phyloP scores from a whole-genome alignment of 2,113 vertebrate genomes.

The Rhea americana region DNA sequence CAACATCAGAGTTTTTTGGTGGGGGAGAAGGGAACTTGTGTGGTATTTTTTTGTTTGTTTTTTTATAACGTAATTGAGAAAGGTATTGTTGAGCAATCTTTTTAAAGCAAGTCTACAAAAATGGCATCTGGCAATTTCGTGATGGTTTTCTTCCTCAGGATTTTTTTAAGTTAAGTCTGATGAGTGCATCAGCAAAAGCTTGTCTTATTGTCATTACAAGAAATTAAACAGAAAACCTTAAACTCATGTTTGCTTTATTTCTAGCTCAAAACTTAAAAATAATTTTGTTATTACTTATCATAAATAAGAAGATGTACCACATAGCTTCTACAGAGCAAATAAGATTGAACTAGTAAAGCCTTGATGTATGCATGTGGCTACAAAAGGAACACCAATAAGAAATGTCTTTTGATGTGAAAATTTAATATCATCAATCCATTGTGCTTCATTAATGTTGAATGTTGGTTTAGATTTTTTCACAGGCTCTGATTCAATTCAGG shows the following conservation, averaged over 20 bases:
- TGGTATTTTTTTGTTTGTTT: neutral
- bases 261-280: neutral
- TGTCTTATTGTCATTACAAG: neutral
- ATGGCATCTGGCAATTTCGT: neutral
- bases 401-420: neutral
- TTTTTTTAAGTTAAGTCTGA: neutral
- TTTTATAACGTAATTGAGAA: neutral
- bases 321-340: neutral
- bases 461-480: constrained; percentile 92
- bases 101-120: neutral
- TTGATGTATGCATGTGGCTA: neutral
- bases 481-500: constrained; percentile 97
- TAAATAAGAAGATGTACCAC: neutral
- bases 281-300: neutral
- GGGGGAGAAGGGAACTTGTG: neutral
- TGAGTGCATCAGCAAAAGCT: constrained; percentile 27
- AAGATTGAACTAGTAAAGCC: neutral
- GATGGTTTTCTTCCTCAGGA: neutral
- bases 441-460: neutral
- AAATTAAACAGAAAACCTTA: neutral
- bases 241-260: neutral
- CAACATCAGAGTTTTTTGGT: neutral
- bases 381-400: neutral
- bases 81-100: neutral
- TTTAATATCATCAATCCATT: neutral